Percentiles rank a stretch among this genome's conserved stretches.
Conservation (phyloP, 1,140 invertebrate genomes). For the Episyrphus balteatus region DNA sequence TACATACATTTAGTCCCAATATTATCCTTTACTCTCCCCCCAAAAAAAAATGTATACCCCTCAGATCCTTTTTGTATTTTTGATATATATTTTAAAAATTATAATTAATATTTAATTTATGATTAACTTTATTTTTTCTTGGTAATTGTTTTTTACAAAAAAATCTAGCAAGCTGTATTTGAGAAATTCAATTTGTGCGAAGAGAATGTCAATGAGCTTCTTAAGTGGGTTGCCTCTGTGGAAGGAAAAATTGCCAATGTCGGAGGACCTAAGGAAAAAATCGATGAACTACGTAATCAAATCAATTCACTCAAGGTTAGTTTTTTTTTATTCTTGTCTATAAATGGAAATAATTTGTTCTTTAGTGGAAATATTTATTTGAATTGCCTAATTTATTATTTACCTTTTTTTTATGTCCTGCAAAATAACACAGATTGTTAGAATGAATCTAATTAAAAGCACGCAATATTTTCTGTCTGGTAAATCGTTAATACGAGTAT, state of each 20-base stretch:
- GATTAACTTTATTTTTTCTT: background rate
- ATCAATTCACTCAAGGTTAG: slow-evolving; percentile 75
- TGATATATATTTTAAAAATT: slow-evolving; percentile 5
- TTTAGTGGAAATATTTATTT: too few relatives aligned
- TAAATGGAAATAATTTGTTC: too few relatives aligned
- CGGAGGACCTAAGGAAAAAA: slow-evolving; percentile 76
- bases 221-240: slow-evolving; percentile 78
- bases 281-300: slow-evolving; percentile 79
- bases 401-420: slow-evolving; percentile 3
- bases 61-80: too few relatives aligned
- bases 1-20: too few relatives aligned
- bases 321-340: background rate
- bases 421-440: too few relatives aligned
- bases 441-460: too few relatives aligned
- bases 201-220: slow-evolving; percentile 68
- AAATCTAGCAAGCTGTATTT: slow-evolving; percentile 76
- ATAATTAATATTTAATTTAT: slow-evolving; percentile 9
- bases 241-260: slow-evolving; percentile 81
- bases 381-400: too few relatives aligned
- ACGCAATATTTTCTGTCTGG: too few relatives aligned
- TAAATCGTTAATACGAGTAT: too few relatives aligned
- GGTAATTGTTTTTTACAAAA: background rate
- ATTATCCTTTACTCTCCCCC: too few relatives aligned
- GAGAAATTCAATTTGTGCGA: slow-evolving; percentile 87
- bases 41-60: too few relatives aligned